Base-by-base conservation (phyloP, 2,113 vertebrate species). In the Tamias sibiricus region DNA sequence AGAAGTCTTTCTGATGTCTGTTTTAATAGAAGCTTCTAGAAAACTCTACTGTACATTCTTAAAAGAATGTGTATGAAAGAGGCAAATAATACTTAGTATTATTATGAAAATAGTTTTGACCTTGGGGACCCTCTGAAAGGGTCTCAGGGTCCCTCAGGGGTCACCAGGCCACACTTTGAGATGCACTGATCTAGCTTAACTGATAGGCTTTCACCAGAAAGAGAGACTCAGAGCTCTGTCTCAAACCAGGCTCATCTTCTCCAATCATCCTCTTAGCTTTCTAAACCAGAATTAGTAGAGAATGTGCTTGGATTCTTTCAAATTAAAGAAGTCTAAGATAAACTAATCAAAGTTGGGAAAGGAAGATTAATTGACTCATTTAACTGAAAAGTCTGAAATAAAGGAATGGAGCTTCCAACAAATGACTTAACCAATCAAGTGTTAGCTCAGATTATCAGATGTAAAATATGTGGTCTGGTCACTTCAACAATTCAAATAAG, bases 401-500 rank as follows among this genome's bases (percentile, higher is more conserved):
- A 5, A 79, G 30, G 11, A n/a, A 24, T 47, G 62, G 9, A 59
- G 44, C 16, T 95, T 85, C 91, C 82, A 94, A 95, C n/a, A 95
- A 75, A 85, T 88, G 52, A 22, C 69, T 71, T 94, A 75, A 35
- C 28, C 93, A 89, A 69, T 91, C 77, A 93, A 80, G 19, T 57
- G 35, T 85, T 76, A 92, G 85, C n/a, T 91, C 91, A 90, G n/a
- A 89, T 88, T 74, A 47, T 88, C 64, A 59, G 44, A 57, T 90
- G 32, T 89, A 40, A 95, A 87, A 82, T 91, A 49, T 54, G 17
- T 77, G 85, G 4, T 91, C 69, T 95, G 57, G 12, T 94, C 12
- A 42, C 10, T 83, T 88, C 54, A 71, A 1, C 79, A 28, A 89
- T 86, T 19, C 75, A 88, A 72, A 81, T 13, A 76, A 81, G 52